Conservation (phyloP, 2,797 vertebrate genomes). For the Limosa lapponica region DNA sequence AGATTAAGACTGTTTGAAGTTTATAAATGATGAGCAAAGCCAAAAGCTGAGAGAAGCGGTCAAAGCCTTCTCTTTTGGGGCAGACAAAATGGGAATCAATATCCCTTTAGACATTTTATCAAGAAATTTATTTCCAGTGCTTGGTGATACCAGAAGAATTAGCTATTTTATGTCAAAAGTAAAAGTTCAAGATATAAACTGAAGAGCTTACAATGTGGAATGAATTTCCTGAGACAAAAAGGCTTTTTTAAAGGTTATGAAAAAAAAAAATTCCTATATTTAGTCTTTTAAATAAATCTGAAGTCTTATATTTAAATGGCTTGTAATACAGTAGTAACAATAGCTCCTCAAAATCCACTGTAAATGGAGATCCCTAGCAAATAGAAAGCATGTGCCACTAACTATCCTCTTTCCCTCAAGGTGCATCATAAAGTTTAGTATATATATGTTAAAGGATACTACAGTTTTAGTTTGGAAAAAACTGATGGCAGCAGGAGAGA, state of each 20-base stretch:
- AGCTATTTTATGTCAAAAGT: background rate
- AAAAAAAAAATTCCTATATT: too few relatives aligned
- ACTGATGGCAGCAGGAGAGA: background rate
- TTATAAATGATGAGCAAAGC: background rate
- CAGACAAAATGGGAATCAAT: background rate
- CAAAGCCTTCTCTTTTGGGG: background rate
- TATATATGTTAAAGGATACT: background rate
- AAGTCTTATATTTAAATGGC: background rate
- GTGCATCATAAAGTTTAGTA: background rate
- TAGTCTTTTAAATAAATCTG: too few relatives aligned
- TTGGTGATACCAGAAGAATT: background rate
- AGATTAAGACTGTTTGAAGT: background rate
- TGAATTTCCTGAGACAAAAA: background rate
- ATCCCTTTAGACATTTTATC: background rate
- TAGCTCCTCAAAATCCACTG: background rate
- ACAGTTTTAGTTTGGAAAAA: background rate
- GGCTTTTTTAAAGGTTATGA: background rate
- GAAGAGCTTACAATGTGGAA: background rate
- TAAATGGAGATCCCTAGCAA: background rate
- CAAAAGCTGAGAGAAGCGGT: background rate
- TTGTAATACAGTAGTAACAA: background rate
- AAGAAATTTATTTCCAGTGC: background rate
- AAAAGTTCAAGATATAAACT: background rate
- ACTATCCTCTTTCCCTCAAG: background rate
- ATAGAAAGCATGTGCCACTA: background rate